Evolutionary conservation across 2,113 vertebrate genomes (phyloP).

Genomic region (Ellobius talpinus): DNA sequence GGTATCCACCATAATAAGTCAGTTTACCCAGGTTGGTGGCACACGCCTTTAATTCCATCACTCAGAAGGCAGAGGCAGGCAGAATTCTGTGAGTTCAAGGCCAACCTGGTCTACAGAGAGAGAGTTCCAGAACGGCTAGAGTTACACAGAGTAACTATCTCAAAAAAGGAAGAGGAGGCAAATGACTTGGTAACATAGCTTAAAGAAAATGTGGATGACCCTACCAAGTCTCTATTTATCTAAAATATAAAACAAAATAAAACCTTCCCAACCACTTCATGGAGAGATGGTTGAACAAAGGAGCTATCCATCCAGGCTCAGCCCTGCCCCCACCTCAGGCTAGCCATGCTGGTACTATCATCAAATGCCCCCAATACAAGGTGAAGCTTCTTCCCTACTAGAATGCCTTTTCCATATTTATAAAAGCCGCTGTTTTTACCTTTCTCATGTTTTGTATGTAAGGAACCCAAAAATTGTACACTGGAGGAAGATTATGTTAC

Average conservation of each 20-base stretch:
- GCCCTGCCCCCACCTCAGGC: too few species aligned
- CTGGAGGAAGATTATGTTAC: not conserved
- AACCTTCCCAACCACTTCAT: not conserved
- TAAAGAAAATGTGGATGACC: not conserved
- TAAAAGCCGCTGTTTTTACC: not conserved
- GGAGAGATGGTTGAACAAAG: not conserved
- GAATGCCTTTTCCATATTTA: not conserved
- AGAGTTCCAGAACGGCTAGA: not conserved
- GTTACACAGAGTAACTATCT: not conserved
- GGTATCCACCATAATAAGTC: not conserved
- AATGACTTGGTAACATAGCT: not conserved
- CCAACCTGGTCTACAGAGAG: not conserved
- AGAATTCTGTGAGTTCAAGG: not conserved
- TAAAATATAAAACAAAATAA: not conserved
- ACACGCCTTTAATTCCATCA: not conserved
- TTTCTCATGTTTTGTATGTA: not conserved
- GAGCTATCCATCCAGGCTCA: not conserved
- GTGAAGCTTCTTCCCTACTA: not conserved
- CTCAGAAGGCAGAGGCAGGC: not conserved
- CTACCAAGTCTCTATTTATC: not conserved
- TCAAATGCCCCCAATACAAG: not conserved
- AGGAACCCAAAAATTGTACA: not conserved
- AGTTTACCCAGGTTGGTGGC: not conserved
- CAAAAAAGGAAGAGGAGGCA: not conserved
- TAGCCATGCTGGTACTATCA: not conserved